Percentiles rank a stretch among this genome's conserved stretches.
Conservation (phyloP, 2,797 vertebrate genomes). For the Phrynocephalus forsythii region DNA sequence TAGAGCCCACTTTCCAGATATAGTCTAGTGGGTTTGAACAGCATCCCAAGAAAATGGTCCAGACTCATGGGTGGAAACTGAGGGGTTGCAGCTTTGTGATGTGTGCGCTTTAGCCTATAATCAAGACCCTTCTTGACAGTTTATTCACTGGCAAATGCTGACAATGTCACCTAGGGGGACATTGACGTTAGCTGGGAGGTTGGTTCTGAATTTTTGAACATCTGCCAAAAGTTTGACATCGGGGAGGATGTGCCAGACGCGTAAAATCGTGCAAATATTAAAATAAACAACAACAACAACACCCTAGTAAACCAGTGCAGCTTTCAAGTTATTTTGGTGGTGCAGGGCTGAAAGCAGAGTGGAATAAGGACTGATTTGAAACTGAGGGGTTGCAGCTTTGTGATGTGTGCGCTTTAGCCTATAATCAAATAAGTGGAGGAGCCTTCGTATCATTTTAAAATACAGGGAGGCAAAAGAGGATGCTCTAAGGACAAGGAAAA, state of each 20-base stretch:
- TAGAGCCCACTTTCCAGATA: no score
- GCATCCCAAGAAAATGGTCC: no score
- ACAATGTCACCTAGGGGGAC: not conserved
- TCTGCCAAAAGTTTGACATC: not conserved
- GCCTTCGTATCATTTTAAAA: not conserved
- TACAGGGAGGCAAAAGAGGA: not conserved
- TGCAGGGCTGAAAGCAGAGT: conserved; percentile 10
- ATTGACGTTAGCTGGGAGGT: not conserved
- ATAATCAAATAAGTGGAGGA: not conserved
- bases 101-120: no score
- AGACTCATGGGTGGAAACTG: no score
- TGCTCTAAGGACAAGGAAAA: not conserved
- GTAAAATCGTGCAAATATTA: conserved; percentile 43
- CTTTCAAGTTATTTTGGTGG: not conserved
- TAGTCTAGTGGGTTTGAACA: no score
- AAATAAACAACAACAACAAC: conserved; percentile 45
- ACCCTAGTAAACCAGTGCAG: conserved; percentile 48
- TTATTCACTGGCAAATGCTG: not conserved
- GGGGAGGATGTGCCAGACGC: conserved; percentile 52
- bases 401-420: not conserved
- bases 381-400: not conserved
- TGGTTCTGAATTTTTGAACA: not conserved
- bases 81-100: no score
- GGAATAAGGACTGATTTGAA: not conserved
- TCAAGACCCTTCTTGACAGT: not conserved